A percentile compares a stretch with the other conserved stretches of the same genome.
These are phyloP conservation scores for Zosterops lateralis DNA, from an alignment of 2,113 vertebrate species.

Conservation along the genomic window DNA sequence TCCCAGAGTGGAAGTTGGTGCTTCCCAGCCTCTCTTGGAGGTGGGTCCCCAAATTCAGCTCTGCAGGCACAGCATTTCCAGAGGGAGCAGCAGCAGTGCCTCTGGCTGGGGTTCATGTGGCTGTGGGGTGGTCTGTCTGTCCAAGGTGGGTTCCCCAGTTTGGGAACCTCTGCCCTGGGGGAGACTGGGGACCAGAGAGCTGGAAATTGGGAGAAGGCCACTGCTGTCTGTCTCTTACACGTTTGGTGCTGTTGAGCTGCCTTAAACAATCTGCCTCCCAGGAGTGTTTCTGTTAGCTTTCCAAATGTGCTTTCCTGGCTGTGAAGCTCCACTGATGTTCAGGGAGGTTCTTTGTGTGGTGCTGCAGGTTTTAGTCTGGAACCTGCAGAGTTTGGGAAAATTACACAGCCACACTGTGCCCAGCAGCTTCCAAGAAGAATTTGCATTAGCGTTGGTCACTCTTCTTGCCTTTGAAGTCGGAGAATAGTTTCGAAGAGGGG, in stretches of 20 bases:
- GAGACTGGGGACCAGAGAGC: fast-evolving
- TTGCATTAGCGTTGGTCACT: not conserved
- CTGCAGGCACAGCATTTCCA: not conserved
- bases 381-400: not conserved
- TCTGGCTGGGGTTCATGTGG: not conserved
- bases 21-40: not conserved
- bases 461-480: not conserved
- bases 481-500: not conserved
- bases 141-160: not conserved
- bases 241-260: not conserved
- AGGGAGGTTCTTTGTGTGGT: not conserved
- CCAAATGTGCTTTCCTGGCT: not conserved
- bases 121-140: not conserved
- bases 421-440: not conserved
- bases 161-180: not conserved
- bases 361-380: not conserved
- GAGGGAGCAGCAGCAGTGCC: not conserved
- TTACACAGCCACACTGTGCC: not conserved
- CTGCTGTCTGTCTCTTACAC: fast-evolving
- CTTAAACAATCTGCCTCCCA: not conserved
- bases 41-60: not conserved
- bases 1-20: not conserved
- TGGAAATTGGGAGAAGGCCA: not conserved
- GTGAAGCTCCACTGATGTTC: fast-evolving
- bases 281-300: not conserved